Evolutionary conservation across 2,797 vertebrate genomes (phyloP), one percentile per base, ranked within the genome.

Genomic region (Pipistrellus pygmaeus): DNA sequence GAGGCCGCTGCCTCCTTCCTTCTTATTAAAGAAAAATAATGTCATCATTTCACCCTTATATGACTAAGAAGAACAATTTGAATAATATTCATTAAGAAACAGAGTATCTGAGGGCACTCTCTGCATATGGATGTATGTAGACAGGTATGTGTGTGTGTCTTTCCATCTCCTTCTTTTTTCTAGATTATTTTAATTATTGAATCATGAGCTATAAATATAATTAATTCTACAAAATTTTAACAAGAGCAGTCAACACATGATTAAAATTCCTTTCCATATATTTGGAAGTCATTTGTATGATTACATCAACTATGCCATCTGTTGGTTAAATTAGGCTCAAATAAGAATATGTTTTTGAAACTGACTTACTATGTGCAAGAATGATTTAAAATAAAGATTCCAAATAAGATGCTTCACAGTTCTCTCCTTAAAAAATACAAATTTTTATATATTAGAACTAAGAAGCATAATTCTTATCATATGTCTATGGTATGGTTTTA

Each of bases 1-100:
- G 12, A 82, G 3, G 57, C 12, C 27, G 17, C 51, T 71, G 17
- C 13, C 8, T 64, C n/a, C 13, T 18, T 89, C 35, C 14, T 90
- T 62, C 92, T 81, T 35, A 48, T 66, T 51, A 89, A 91, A n/a
- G n/a, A 87, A 87, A 89, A 53, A 46, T n/a, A 71, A 48, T 87
- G 51, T 86, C 9, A 81, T 85, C 32, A 51, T 83, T 60, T 71
- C 64, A 71, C 3, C 5, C 6, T 68, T 44, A 71, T 8, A 69
- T 12, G 23, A 64, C 3, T 38, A 15, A 51, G 23, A 64, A 76
- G 6, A 48, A 8, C 2, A 68, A 46, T 46, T 60, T 85, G 30
- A 68, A 73, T 80, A 30, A 68, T 38, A 46, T 57, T 83, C 76
- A 84, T 82, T 51, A 78, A 88, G 69, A 60, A 76, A 85, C 27